Evolutionary conservation across 2,113 vertebrate species (phyloP).

Genomic region (Gavialis gangeticus): DNA sequence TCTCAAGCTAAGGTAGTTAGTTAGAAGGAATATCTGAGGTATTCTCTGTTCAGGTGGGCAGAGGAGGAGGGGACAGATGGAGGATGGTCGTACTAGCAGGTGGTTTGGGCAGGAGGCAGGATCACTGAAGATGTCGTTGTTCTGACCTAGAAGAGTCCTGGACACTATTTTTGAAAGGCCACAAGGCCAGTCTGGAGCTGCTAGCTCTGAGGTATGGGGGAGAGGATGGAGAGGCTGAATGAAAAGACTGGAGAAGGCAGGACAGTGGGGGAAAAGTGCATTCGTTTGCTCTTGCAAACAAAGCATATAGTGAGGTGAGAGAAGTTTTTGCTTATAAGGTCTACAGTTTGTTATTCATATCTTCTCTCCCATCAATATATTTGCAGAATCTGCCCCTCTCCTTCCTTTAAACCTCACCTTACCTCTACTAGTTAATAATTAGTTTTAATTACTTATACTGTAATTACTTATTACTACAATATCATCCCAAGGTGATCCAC

Average conservation of each 20-base stretch:
- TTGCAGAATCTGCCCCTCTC: neutral
- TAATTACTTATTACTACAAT: neutral
- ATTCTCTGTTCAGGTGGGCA: neutral
- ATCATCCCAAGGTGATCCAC: neutral
- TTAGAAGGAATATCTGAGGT: neutral
- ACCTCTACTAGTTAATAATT: neutral
- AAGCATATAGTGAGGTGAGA: neutral
- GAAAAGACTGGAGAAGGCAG: accelerated
- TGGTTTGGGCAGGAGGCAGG: accelerated
- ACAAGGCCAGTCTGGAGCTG: neutral
- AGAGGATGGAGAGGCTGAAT: neutral
- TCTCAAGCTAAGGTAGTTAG: neutral
- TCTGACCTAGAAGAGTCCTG: accelerated
- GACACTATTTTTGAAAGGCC: neutral
- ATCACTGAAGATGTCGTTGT: neutral
- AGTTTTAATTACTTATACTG: too few species aligned
- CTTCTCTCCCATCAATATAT: neutral
- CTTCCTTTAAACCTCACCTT: neutral
- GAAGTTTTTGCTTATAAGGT: neutral
- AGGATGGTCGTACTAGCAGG: neutral
- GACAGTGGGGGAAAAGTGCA: neutral
- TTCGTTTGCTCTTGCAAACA: neutral
- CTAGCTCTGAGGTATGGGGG: accelerated
- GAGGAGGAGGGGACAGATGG: neutral
- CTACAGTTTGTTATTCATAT: neutral